Percentiles rank a stretch among this genome's conserved stretches.
Evolutionary conservation across 2,888 invertebrate genomes (phyloP).

Genomic region (Poecilobothrus nobilitatus): DNA sequence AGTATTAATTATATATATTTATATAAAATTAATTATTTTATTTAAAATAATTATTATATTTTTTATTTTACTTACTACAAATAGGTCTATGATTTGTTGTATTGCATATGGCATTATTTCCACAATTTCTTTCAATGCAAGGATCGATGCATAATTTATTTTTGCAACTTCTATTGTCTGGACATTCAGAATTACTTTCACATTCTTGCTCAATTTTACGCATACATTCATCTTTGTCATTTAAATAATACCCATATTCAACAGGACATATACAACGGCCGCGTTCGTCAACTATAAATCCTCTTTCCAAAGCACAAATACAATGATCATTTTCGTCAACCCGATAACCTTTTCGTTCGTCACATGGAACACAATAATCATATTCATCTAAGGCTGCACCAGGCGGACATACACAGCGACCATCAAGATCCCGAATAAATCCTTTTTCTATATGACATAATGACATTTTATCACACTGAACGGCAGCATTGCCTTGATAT

Average conservation of each 20-base stretch:
- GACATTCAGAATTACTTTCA: constrained; percentile 63
- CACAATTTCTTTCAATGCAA: constrained; percentile 64
- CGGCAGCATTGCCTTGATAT: constrained; percentile 77
- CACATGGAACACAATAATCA: constrained; percentile 70
- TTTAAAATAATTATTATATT: no score
- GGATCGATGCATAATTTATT: constrained; percentile 70
- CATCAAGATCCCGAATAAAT: constrained; percentile 52
- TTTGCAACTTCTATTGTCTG: constrained; percentile 64
- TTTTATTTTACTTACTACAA: constrained; percentile 46
- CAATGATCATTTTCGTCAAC: constrained; percentile 71
- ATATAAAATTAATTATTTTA: no score
- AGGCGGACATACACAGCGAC: constrained; percentile 67
- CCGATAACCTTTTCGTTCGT: constrained; percentile 60
- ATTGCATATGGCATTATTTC: constrained; percentile 67
- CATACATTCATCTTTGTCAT: constrained; percentile 53
- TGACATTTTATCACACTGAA: constrained; percentile 65
- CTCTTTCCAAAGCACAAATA: constrained; percentile 70
- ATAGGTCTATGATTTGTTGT: constrained; percentile 66
- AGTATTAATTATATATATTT: no score
- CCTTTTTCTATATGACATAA: constrained; percentile 61
- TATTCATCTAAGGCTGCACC: constrained; percentile 66
- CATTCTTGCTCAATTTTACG: constrained; percentile 51
- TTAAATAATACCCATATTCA: constrained; percentile 57
- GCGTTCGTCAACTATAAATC: constrained; percentile 67
- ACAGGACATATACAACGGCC: constrained; percentile 68